Percentiles rank a stretch among this genome's conserved stretches.
Conservation (phyloP, 2,888 invertebrate genomes). For the Parnassius orleans region DNA sequence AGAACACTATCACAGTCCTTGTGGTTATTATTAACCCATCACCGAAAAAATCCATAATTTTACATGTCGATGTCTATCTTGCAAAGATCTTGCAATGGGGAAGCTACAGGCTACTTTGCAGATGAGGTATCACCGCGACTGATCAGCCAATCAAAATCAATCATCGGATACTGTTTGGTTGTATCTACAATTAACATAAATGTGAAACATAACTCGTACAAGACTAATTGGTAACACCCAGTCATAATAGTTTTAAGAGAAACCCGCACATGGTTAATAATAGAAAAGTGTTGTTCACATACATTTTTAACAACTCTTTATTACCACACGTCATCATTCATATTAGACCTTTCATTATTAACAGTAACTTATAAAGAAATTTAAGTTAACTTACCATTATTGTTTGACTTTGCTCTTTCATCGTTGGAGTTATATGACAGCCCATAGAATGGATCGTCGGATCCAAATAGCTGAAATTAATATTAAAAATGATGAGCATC, state of each 20-base stretch:
- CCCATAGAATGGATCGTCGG: conserved; percentile 78
- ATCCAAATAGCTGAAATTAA: conserved; percentile 68
- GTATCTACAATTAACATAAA: conserved; percentile 80
- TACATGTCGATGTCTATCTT: conserved; percentile 28
- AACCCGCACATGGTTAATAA: conserved; percentile 2
- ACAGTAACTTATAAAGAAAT: no score
- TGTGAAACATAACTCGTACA: conserved; percentile 53
- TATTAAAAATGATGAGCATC: conserved; percentile 20
- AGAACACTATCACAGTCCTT: conserved; percentile 37
- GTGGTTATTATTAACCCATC: conserved; percentile 32
- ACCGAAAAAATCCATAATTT: conserved; percentile 48
- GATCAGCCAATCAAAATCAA: conserved; percentile 81
- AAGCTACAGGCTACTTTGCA: conserved; percentile 63
- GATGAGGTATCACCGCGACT: conserved; percentile 70
- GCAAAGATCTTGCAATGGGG: conserved; percentile 57
- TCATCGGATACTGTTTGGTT: conserved; percentile 79
- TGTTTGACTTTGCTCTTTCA: conserved; percentile 57
- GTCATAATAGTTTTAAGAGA: conserved; percentile 1
- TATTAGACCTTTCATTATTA: no score
- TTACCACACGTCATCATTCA: no score
- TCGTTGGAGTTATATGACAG: conserved; percentile 64
- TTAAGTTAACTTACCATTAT: conserved; percentile 57
- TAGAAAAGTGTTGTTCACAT: no score
- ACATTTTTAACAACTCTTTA: no score
- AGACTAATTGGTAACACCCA: conserved; percentile 11